Evolutionary conservation across 2,113 vertebrate species (phyloP).

Genomic region (Tapirus terrestris): DNA sequence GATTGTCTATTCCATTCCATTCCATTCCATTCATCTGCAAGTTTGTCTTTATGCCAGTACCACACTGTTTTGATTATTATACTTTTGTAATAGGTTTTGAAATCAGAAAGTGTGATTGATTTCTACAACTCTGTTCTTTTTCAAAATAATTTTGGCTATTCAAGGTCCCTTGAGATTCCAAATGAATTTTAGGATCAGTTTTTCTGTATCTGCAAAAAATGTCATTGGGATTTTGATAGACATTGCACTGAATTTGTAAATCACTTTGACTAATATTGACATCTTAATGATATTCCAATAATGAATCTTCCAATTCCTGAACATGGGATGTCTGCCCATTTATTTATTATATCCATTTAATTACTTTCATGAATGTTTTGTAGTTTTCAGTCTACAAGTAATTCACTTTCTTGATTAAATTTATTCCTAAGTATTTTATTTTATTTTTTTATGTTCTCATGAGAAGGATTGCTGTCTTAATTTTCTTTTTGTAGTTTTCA

Average conservation of each 20-base stretch:
- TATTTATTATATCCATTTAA: not conserved
- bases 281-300: not conserved
- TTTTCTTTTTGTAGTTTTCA: not conserved
- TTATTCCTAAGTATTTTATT: not conserved
- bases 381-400: not conserved
- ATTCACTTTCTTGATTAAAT: not conserved
- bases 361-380: not conserved
- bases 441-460: not conserved
- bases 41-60: not conserved
- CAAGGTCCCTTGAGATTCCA: not conserved
- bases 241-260: not conserved
- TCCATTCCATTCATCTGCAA: not conserved
- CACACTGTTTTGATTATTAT: not conserved
- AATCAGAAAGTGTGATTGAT: not conserved
- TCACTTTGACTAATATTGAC: not conserved
- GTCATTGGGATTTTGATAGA: not conserved
- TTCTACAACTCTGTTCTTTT: not conserved
- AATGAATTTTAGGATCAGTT: not conserved
- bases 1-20: not conserved
- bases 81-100: not conserved
- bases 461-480: not conserved
- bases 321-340: not conserved
- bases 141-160: not conserved
- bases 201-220: not conserved
- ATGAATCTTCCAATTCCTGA: not conserved